Percentiles rank a stretch among this genome's conserved stretches.
Conservation (phyloP, 2,113 vertebrate genomes). For the Eurypyga helias region DNA sequence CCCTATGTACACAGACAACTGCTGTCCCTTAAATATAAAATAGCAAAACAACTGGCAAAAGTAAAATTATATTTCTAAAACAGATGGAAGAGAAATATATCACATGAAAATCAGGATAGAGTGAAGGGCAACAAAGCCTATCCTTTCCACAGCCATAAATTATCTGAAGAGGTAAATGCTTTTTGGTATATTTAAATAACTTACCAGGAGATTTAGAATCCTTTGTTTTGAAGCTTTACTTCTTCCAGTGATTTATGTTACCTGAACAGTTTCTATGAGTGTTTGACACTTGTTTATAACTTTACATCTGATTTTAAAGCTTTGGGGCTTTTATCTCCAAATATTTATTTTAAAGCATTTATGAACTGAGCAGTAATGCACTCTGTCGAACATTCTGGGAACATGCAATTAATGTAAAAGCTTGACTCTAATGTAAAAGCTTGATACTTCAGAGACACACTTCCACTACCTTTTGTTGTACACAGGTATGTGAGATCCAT, state of each 20-base stretch:
- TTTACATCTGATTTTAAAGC: not conserved
- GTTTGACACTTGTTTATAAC: not conserved
- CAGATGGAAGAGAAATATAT: not conserved
- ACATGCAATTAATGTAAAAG: not conserved
- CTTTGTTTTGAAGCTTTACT: not conserved
- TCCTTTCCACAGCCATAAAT: not conserved
- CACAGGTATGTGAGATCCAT: not conserved
- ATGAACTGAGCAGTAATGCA: not conserved
- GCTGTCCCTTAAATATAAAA: not conserved
- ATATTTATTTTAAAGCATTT: constrained; percentile 23
- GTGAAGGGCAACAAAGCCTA: not conserved
- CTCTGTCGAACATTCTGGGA: not conserved
- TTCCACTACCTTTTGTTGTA: not conserved
- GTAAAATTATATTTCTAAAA: not conserved
- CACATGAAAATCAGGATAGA: not conserved
- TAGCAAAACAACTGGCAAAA: not conserved
- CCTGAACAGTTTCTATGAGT: not conserved
- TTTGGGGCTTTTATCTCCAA: not conserved
- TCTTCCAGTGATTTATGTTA: not conserved
- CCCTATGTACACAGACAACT: not conserved
- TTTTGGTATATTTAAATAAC: not conserved
- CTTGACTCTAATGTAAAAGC: not conserved
- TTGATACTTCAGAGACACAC: not conserved
- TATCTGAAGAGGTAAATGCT: not conserved
- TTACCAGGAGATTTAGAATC: not conserved